Base-by-base conservation (phyloP, 37 sponge, comb jelly and placozoan genomes). In the Lycopodina hypogea region DNA sequence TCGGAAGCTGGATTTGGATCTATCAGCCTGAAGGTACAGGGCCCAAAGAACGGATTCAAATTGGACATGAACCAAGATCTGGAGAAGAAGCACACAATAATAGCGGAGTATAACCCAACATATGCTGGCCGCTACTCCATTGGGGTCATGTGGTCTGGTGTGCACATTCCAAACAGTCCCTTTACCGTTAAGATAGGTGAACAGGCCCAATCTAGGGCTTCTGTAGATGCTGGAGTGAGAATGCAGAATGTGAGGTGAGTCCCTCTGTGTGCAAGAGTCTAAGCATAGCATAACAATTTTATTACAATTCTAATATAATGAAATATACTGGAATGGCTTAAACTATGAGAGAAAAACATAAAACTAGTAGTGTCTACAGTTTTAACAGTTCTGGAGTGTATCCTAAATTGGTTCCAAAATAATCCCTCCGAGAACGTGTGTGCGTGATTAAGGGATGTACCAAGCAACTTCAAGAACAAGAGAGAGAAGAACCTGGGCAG, bases 121-220 rank as follows among this genome's bases (percentile, higher is more conserved):
- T 52, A 76, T 38, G 39, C 79, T 6, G 94, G 94, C 0, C 39
- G 67, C 48, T 94, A 94, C 64, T 71, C 38, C 48, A 69, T 90
- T 21, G 63, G 79, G 51, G 33, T 94, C 50, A 71, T 81, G 40
- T 94, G 94, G 94, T 79, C 88, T 0, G 88, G 88, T 7, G 67
- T 67, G n/a, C 85, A 79, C 74, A 42, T 94, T 42, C 91, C 94
- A 21, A 83, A 79, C 53, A 86, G 87, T 36, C 94, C 94, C 30
- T 94, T 90, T 70, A 85, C 53, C 15, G 78, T 90, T 29, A 75
- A 66, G 9, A 34, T 87, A 15, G 40, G 63, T 36, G 62, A 76
- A 51, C 61, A 67, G 18, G 78, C 39, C 37, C 60, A 29, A 76
- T 66, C 48, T 45, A 45, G 8, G 4, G 48, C 48, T 1, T 78